Evolutionary conservation across 2,797 vertebrate genomes (phyloP).

Genomic region (Tokudaia tokunoshimensis): DNA sequence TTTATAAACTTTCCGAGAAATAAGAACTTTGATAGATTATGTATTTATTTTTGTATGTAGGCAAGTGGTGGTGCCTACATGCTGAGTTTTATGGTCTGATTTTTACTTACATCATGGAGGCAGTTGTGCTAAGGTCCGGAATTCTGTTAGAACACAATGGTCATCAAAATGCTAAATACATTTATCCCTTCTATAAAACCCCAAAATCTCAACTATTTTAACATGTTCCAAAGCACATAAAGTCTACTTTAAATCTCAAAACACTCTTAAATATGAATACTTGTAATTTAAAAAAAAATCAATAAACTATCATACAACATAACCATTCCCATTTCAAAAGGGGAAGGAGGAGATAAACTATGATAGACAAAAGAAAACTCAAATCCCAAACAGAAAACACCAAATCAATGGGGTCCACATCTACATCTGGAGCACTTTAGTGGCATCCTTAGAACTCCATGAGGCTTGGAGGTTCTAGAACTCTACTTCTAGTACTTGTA

Average conservation of each 20-base stretch:
- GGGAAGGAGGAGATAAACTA: background rate
- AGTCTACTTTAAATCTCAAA: background rate
- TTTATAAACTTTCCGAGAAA: background rate
- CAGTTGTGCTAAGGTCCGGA: too few species aligned
- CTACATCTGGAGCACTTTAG: too few species aligned
- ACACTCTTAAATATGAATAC: background rate
- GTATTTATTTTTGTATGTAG: background rate
- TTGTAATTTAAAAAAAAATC: background rate
- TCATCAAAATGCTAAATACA: background rate
- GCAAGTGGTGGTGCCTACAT: background rate
- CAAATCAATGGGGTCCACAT: too few species aligned
- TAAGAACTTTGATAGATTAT: background rate
- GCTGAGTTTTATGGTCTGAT: background rate
- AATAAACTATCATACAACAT: too few species aligned
- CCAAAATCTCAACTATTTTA: background rate
- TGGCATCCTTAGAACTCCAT: background rate
- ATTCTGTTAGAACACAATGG: background rate
- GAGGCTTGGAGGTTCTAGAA: background rate
- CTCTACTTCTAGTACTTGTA: background rate
- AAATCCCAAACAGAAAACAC: background rate
- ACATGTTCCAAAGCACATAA: fast-evolving
- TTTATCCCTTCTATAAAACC: background rate
- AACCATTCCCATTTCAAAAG: background rate
- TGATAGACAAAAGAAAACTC: background rate
- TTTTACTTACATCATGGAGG: fast-evolving